Percentiles rank a stretch among this genome's conserved stretches.
Conservation (phyloP, 2,113 vertebrate species). For the Diadophis punctatus region DNA sequence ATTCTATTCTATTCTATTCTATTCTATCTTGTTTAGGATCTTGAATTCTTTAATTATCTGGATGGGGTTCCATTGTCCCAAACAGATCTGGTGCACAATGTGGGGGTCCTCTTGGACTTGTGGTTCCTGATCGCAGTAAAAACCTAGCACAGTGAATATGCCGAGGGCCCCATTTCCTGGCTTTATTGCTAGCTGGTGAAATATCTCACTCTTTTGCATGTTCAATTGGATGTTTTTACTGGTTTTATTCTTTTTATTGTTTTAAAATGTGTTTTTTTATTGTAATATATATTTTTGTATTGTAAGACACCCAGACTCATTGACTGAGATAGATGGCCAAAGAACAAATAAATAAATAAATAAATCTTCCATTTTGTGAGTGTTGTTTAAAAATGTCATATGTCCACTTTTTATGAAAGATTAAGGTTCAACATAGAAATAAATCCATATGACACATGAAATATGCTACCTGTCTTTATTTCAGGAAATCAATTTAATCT, state of each 20-base stretch:
- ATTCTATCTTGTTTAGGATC: neutral
- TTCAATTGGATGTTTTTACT: neutral
- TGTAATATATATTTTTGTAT: neutral
- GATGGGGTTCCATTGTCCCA: too few relatives aligned
- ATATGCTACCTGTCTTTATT: conserved; percentile 11
- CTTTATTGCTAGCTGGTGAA: neutral
- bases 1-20: too few relatives aligned
- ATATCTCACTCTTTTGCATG: neutral
- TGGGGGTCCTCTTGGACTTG: neutral
- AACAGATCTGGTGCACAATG: too few relatives aligned
- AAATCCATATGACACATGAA: neutral
- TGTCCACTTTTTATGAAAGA: neutral
- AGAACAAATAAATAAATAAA: neutral
- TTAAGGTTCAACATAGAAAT: neutral
- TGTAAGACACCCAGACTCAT: neutral
- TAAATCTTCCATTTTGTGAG: neutral
- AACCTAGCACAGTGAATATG: neutral
- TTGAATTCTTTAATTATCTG: neutral
- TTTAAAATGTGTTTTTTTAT: neutral
- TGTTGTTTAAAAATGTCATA: neutral
- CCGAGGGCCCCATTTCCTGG: too few relatives aligned
- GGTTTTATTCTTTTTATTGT: neutral
- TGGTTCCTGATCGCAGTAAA: neutral
- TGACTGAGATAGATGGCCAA: neutral
- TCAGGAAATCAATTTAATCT: conserved; percentile 41